phyloP scores from a whole-genome alignment of 1,140 invertebrate genomes.

The Megathymus violae region DNA sequence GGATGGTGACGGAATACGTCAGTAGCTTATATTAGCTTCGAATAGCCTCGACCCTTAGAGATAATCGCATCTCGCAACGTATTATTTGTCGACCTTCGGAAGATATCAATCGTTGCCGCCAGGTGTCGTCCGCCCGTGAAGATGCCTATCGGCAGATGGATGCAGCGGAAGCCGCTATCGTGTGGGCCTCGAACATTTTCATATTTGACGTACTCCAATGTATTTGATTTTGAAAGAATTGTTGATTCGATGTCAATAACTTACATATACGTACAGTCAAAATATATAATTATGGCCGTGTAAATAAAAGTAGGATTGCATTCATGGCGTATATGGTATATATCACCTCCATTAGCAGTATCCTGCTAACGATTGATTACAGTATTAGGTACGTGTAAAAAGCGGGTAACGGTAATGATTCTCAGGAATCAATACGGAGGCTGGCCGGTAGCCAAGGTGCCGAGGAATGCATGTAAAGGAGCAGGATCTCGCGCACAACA shows the following conservation, averaged over 20 bases:
- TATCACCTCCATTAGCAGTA: too few species aligned
- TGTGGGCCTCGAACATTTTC: conserved; percentile 1
- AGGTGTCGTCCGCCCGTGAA: conserved; percentile 51
- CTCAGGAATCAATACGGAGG: conserved; percentile 6
- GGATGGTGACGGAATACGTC: too few species aligned
- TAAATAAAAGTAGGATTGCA: too few species aligned
- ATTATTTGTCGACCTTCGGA: conserved; percentile 67
- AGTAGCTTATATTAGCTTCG: background rate
- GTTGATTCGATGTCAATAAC: background rate
- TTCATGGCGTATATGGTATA: too few species aligned
- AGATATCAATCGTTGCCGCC: conserved; percentile 64
- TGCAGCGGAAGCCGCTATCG: conserved; percentile 49
- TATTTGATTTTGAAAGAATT: background rate
- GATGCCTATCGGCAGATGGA: conserved; percentile 62
- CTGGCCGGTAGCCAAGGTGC: background rate
- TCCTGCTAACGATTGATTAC: too few species aligned
- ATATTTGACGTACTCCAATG: conserved; percentile 2
- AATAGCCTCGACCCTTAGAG: background rate
- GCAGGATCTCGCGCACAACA: background rate
- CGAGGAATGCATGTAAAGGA: conserved; percentile 7
- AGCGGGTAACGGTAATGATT: conserved; percentile 5
- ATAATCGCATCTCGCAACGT: conserved; percentile 39
- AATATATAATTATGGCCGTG: too few species aligned
- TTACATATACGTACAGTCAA: too few species aligned
- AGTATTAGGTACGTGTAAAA: background rate